Percentiles rank a stretch among this genome's conserved stretches.
Evolutionary conservation across 2,888 invertebrate genomes (phyloP).

Genomic region (Venusia cambrica): DNA sequence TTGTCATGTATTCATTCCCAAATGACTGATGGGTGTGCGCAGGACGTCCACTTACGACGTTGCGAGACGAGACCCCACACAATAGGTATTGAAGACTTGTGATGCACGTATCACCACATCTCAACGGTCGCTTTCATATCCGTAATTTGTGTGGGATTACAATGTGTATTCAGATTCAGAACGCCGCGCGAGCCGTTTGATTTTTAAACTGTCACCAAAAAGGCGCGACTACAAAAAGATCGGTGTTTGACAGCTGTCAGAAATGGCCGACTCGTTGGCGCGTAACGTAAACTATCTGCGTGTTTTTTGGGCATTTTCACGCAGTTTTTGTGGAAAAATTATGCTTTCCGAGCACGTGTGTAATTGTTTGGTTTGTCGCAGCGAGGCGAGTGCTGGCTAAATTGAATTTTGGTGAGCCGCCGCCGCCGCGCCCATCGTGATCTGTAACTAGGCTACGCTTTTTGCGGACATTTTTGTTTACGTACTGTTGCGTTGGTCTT

Average conservation of each 20-base stretch:
- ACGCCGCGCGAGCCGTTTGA: slow-evolving; percentile 38
- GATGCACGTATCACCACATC: slow-evolving; percentile 68
- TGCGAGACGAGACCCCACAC: slow-evolving; percentile 47
- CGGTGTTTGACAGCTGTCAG: slow-evolving; percentile 76
- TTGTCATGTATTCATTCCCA: slow-evolving; percentile 66
- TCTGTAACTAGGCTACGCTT: slow-evolving; percentile 50
- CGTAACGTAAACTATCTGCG: slow-evolving; percentile 67
- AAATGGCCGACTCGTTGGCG: slow-evolving; percentile 65
- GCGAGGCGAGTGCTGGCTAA: slow-evolving; percentile 51
- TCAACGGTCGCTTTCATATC: slow-evolving; percentile 59
- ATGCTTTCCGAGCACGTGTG: slow-evolving; percentile 73
- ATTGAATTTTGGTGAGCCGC: slow-evolving; percentile 72
- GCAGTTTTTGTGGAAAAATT: slow-evolving; percentile 66
- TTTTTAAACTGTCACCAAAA: slow-evolving; percentile 28
- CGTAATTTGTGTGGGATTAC: slow-evolving; percentile 70
- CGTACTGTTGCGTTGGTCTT: slow-evolving; percentile 7
- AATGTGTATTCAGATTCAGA: slow-evolving; percentile 66
- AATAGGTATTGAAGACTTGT: slow-evolving; percentile 71
- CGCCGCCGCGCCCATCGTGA: slow-evolving; percentile 49
- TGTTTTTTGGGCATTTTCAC: slow-evolving; percentile 59
- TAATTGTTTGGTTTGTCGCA: slow-evolving; percentile 78
- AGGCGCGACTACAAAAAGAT: slow-evolving; percentile 62
- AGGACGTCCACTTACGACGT: slow-evolving; percentile 54
- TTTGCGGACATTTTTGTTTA: slow-evolving; percentile 33
- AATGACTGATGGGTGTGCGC: slow-evolving; percentile 67